phyloP scores from a whole-genome alignment of 1,140 invertebrate genomes.

The Stenopsyche tienmushanensis region DNA sequence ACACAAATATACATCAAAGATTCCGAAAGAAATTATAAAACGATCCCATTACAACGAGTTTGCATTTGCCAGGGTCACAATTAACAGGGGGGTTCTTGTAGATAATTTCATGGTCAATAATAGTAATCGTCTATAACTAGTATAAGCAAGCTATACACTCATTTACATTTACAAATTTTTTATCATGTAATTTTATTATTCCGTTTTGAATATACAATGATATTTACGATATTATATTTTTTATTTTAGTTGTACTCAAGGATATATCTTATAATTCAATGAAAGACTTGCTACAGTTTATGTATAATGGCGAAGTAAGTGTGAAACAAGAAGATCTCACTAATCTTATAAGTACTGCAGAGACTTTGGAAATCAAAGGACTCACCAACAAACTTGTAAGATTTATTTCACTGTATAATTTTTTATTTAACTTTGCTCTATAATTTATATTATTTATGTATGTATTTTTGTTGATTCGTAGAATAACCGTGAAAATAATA shows the following conservation, averaged over 20 bases:
- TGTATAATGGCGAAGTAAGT: slow-evolving; percentile 78
- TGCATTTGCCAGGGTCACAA: too few relatives aligned
- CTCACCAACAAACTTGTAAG: slow-evolving; percentile 60
- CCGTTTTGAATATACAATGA: too few relatives aligned
- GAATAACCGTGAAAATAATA: background rate
- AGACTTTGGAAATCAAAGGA: slow-evolving; percentile 74
- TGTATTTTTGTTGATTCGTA: background rate
- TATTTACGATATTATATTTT: too few relatives aligned
- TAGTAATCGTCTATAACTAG: too few relatives aligned
- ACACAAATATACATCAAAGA: too few relatives aligned
- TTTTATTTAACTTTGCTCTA: background rate
- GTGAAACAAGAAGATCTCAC: slow-evolving; percentile 72
- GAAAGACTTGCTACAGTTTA: slow-evolving; percentile 70
- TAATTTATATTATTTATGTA: slow-evolving; percentile 5
- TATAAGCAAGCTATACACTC: too few relatives aligned
- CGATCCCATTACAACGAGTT: too few relatives aligned
- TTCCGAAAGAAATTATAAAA: too few relatives aligned
- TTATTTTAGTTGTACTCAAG: slow-evolving; percentile 66
- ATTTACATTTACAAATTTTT: too few relatives aligned
- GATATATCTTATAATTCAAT: slow-evolving; percentile 68
- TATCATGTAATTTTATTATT: too few relatives aligned
- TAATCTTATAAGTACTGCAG: slow-evolving; percentile 72
- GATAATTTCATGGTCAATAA: too few relatives aligned
- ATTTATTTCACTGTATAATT: background rate
- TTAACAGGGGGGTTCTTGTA: too few relatives aligned